These are phyloP conservation scores for Sternotherus odoratus DNA, from an alignment of 2,797 vertebrate species.

Conservation along the genomic window DNA sequence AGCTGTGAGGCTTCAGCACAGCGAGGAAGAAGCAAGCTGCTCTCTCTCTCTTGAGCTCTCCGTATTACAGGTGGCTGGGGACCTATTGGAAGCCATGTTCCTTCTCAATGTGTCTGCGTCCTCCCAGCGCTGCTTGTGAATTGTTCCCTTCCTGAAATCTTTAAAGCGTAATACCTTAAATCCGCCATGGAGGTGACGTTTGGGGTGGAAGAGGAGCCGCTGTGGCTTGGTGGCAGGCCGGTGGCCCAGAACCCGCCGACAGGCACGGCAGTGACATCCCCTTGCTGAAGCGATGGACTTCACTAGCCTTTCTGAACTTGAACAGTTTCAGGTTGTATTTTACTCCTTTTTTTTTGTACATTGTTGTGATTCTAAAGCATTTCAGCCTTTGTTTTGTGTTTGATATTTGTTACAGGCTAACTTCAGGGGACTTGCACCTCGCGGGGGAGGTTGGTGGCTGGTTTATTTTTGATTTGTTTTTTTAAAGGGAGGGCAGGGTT, in stretches of 20 bases:
- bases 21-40: constrained; percentile 46
- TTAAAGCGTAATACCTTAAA: not conserved
- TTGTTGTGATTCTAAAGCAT: constrained; percentile 82
- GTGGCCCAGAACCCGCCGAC: constrained; percentile 77
- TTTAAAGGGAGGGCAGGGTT: constrained; percentile 41
- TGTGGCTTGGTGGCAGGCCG: constrained; percentile 35
- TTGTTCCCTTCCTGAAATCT: constrained; percentile 37
- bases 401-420: constrained; percentile 75
- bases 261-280: constrained; percentile 67
- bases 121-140: constrained; percentile 48
- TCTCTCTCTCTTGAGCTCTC: constrained; percentile 4
- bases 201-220: constrained; percentile 34
- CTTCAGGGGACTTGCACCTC: constrained; percentile 65
- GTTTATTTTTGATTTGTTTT: not conserved
- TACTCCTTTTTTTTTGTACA: constrained; percentile 75
- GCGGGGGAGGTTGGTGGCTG: not conserved
- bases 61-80: constrained; percentile 13
- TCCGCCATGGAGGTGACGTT: constrained; percentile 21
- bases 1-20: constrained; percentile 42
- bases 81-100: constrained; percentile 30
- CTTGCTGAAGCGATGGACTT: constrained; percentile 82
- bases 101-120: constrained; percentile 43
- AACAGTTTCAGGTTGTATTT: constrained; percentile 84
- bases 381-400: constrained; percentile 76
- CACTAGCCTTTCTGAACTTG: constrained; percentile 79